Evolutionary conservation across 2,888 invertebrate species (phyloP).

Genomic region (Phymatocera aterrima): DNA sequence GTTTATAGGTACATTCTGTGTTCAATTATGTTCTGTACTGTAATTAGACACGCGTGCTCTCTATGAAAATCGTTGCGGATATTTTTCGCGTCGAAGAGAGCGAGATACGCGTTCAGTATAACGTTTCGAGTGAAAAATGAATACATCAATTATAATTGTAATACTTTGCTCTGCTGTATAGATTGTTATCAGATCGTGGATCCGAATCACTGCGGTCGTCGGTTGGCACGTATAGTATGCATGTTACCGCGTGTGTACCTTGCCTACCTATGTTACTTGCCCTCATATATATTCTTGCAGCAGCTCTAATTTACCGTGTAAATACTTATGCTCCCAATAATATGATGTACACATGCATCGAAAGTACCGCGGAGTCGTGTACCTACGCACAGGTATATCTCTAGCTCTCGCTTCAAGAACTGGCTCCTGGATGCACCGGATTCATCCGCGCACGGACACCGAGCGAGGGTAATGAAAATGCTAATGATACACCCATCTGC

Average conservation of each 20-base stretch:
- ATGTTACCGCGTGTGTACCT: background rate
- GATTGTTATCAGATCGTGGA: background rate
- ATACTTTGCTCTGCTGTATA: background rate
- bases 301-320: conserved; percentile 23
- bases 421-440: background rate
- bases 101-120: background rate
- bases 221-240: background rate
- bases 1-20: no score
- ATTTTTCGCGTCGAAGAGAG: background rate
- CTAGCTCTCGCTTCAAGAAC: background rate
- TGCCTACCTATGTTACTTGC: background rate
- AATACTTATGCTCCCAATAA: background rate
- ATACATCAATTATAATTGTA: background rate
- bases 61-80: background rate
- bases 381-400: background rate
- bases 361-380: no score
- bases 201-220: background rate
- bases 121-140: background rate
- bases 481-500: conserved; percentile 28
- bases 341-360: no score
- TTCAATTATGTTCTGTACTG: background rate
- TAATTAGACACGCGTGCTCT: conserved; percentile 31
- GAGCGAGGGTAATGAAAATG: conserved; percentile 37
- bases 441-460: no score
- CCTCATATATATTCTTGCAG: background rate